Conservation (phyloP, 1,140 invertebrate species). For the Aleiodes sp. region DNA sequence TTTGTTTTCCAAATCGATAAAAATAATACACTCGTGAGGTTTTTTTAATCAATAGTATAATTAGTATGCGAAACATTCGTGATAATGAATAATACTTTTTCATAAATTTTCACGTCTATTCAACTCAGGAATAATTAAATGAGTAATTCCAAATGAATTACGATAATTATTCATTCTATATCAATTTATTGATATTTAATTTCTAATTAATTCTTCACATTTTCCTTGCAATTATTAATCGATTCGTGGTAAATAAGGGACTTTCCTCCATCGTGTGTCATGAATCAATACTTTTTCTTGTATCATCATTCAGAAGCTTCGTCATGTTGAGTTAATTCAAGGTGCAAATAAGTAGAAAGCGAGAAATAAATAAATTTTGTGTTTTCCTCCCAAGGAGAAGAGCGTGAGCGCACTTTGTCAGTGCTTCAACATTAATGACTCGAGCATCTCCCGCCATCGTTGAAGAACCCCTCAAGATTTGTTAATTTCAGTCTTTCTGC, state of each 20-base stretch:
- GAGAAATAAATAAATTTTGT: background rate
- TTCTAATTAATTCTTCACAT: background rate
- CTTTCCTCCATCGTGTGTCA: background rate
- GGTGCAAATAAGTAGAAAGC: background rate
- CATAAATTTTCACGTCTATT: background rate
- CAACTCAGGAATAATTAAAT: background rate
- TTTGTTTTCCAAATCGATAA: background rate
- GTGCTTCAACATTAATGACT: slow-evolving; percentile 12
- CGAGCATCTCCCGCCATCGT: background rate
- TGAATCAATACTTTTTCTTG: background rate
- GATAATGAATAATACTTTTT: background rate
- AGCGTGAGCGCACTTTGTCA: background rate
- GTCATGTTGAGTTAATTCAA: background rate
- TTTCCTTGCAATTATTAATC: background rate
- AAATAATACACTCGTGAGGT: slow-evolving; percentile 1
- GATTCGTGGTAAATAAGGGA: background rate
- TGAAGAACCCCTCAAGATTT: slow-evolving; percentile 1
- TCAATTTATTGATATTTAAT: background rate
- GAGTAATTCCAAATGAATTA: background rate
- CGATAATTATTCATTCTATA: background rate
- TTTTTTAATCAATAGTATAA: background rate
- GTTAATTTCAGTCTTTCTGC: background rate
- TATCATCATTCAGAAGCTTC: background rate
- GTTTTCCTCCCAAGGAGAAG: background rate
- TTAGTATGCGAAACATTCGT: background rate